phyloP scores from a whole-genome alignment of 2,797 vertebrate genomes.

The Lepus townsendii region DNA sequence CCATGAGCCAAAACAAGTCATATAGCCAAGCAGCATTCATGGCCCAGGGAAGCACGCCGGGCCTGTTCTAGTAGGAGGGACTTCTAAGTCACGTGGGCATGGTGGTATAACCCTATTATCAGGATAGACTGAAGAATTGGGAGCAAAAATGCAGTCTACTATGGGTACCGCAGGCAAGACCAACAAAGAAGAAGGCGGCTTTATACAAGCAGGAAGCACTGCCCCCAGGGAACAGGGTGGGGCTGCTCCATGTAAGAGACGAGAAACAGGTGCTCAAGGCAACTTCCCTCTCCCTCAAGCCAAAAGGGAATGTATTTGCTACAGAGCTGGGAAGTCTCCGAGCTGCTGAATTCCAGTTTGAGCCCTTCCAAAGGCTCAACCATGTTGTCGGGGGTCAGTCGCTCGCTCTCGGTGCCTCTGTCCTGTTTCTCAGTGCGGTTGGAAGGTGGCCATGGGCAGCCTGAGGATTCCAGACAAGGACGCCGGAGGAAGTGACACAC shows the following conservation, averaged over 20 bases:
- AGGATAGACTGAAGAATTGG: not conserved
- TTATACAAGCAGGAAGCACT: not conserved
- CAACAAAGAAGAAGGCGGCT: not conserved
- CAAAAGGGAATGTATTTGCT: slow-evolving; percentile 1
- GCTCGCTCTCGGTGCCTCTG: not conserved
- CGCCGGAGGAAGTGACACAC: not conserved
- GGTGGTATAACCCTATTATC: not conserved
- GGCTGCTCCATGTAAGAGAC: slow-evolving; percentile 37
- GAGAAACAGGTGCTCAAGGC: slow-evolving; percentile 25
- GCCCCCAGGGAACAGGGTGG: slow-evolving; percentile 29
- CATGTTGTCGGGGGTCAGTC: not conserved
- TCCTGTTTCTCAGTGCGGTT: slow-evolving; percentile 4
- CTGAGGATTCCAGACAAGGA: slow-evolving; percentile 30
- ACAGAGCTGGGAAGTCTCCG: not conserved
- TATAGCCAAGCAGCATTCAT: not conserved
- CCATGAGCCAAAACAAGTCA: slow-evolving; percentile 25
- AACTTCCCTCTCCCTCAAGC: slow-evolving; percentile 38
- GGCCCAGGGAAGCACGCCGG: not conserved
- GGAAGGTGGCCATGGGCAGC: slow-evolving; percentile 7
- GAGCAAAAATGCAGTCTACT: not conserved
- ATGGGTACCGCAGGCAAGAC: not conserved
- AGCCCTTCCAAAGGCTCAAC: slow-evolving; percentile 14
- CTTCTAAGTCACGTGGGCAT: not conserved
- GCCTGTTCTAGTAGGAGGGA: not conserved
- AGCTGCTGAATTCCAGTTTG: slow-evolving; percentile 13